A percentile compares a stretch with the other conserved stretches of the same genome.
Evolutionary conservation across 2,113 vertebrate genomes (phyloP).

Genomic region (Lagopus muta): DNA sequence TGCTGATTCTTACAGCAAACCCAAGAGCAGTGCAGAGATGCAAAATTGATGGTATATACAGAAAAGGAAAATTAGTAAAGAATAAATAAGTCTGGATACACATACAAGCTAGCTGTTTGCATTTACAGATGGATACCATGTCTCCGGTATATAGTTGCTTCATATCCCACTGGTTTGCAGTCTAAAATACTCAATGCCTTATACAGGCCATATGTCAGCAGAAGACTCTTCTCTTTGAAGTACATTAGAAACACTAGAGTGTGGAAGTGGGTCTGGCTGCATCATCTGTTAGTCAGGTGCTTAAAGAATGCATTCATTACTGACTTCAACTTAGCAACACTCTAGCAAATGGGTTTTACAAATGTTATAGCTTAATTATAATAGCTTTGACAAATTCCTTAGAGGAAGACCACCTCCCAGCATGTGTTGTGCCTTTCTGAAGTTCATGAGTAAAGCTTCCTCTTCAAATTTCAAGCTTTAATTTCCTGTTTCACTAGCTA

Average conservation of each 20-base stretch:
- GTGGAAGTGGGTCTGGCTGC: neutral
- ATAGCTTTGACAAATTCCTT: neutral
- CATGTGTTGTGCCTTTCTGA: neutral
- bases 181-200: neutral
- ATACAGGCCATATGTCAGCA: neutral
- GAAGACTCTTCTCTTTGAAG: neutral
- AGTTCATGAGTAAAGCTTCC: neutral
- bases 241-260: neutral
- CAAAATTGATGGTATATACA: neutral
- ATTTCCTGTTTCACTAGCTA: neutral
- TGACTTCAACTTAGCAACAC: neutral
- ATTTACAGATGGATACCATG: neutral
- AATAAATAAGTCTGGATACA: neutral
- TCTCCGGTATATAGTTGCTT: neutral
- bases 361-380: neutral
- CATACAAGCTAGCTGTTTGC: neutral
- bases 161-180: neutral
- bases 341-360: constrained; percentile 25
- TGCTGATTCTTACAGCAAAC: neutral
- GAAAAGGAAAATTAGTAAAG: neutral
- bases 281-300: neutral
- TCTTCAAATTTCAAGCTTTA: neutral
- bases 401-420: neutral
- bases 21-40: neutral
- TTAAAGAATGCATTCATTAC: neutral